phyloP scores from a whole-genome alignment of 2,888 invertebrate species.

The Drosophila melanosoma region DNA sequence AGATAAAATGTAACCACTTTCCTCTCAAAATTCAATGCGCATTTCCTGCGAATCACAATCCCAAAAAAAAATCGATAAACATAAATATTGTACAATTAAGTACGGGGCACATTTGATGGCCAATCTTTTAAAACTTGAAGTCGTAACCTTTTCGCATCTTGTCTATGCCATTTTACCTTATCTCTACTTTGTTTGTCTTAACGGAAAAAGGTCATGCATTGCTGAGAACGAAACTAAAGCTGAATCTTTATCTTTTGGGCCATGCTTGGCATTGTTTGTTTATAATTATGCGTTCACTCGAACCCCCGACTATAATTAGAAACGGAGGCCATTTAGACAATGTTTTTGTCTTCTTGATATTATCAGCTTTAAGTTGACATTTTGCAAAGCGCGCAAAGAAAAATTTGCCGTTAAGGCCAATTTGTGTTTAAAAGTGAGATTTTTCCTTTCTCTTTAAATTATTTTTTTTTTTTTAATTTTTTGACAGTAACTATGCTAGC shows the following conservation, averaged over 20 bases:
- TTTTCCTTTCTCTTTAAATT: background rate
- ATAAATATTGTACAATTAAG: conserved; percentile 1
- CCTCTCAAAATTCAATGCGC: conserved; percentile 19
- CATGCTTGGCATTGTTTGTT: conserved; percentile 64
- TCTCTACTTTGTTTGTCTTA: conserved; percentile 26
- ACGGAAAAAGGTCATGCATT: conserved; percentile 50
- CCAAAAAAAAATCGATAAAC: conserved; percentile 19
- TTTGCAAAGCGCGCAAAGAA: conserved; percentile 8
- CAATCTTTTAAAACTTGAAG: conserved; percentile 9
- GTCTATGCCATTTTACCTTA: conserved; percentile 4
- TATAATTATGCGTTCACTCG: conserved; percentile 74
- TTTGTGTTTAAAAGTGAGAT: background rate
- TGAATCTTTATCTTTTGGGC: conserved; percentile 48
- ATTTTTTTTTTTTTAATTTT: background rate
- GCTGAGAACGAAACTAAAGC: conserved; percentile 8
- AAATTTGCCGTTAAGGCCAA: conserved; percentile 12
- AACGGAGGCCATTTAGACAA: conserved; percentile 47
- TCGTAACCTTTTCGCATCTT: conserved; percentile 29
- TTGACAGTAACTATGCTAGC: background rate
- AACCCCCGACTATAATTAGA: conserved; percentile 66
- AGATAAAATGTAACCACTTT: conserved; percentile 33
- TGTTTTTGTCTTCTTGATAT: conserved; percentile 12
- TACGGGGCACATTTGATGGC: background rate
- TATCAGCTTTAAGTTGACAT: conserved; percentile 40
- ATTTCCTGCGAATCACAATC: conserved; percentile 6